phyloP scores from a whole-genome alignment of 2,888 invertebrate genomes.

The Carabus problematicus region DNA sequence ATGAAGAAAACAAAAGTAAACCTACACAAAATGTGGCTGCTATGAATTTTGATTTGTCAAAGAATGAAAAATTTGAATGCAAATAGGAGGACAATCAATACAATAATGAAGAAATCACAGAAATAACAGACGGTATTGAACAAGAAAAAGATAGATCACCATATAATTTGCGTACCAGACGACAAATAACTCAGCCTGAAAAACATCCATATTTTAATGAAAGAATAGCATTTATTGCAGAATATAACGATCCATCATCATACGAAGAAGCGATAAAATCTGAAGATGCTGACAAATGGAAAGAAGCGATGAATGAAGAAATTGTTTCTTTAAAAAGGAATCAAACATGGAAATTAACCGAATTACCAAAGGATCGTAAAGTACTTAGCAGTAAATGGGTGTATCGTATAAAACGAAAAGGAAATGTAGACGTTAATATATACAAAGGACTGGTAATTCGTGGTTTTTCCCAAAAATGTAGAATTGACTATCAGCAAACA shows the following conservation, averaged over 20 bases:
- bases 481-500: slow-evolving; percentile 45
- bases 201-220: no score
- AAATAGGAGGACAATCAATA: no score
- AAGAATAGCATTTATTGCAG: no score
- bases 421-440: not conserved
- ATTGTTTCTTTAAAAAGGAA: not conserved
- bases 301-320: not conserved
- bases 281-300: slow-evolving; percentile 22
- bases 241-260: slow-evolving; percentile 3
- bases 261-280: slow-evolving; percentile 29
- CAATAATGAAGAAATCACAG: no score
- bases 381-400: not conserved
- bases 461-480: not conserved
- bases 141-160: no score
- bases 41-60: not conserved
- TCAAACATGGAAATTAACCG: not conserved
- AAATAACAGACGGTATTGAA: no score
- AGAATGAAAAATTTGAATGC: not conserved
- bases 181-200: no score
- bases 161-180: no score
- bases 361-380: not conserved
- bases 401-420: not conserved
- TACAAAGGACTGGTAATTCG: not conserved
- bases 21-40: not conserved
- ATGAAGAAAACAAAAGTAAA: no score